phyloP scores from a whole-genome alignment of 2,888 invertebrate species.

The Eupelmus urozonus region DNA sequence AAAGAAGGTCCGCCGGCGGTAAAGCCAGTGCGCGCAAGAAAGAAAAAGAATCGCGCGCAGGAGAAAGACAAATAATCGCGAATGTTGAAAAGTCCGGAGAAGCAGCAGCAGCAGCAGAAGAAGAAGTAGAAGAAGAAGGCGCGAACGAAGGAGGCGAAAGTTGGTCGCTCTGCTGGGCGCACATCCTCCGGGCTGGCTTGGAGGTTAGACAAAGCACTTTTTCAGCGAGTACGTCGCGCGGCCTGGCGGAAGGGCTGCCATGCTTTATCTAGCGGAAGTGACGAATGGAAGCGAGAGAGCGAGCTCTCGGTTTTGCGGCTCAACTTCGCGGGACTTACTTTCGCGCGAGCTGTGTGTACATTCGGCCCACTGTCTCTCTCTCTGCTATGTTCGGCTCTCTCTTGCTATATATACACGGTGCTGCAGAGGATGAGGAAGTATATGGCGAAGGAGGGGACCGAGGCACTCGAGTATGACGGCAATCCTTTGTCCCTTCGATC shows the following conservation, averaged over 20 bases:
- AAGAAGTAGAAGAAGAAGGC: too few relatives aligned
- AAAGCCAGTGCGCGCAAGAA: conserved; percentile 1
- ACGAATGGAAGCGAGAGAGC: conserved; percentile 67
- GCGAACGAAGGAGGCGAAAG: background rate
- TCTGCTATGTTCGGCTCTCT: too few relatives aligned
- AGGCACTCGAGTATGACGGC: conserved; percentile 55
- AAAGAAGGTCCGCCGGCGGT: background rate
- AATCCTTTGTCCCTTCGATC: conserved; percentile 57
- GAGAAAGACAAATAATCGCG: conserved; percentile 57
- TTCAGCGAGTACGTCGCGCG: conserved; percentile 57
- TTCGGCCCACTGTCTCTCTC: too few relatives aligned
- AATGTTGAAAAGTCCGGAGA: conserved; percentile 50
- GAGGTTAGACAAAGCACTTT: conserved; percentile 66
- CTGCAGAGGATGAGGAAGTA: background rate
- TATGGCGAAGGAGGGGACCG: background rate
- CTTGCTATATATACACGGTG: conserved; percentile 2
- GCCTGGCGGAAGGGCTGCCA: conserved; percentile 55
- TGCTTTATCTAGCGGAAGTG: conserved; percentile 72
- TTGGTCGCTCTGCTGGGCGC: background rate
- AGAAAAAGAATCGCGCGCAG: background rate
- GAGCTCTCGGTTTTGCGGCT: conserved; percentile 59
- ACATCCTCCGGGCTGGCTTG: background rate
- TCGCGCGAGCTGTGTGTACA: conserved; percentile 3
- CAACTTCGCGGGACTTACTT: conserved; percentile 26
- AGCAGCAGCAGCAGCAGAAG: too few relatives aligned